Conservation (phyloP, 2,113 vertebrate genomes). For the Vanacampus margaritifer region DNA sequence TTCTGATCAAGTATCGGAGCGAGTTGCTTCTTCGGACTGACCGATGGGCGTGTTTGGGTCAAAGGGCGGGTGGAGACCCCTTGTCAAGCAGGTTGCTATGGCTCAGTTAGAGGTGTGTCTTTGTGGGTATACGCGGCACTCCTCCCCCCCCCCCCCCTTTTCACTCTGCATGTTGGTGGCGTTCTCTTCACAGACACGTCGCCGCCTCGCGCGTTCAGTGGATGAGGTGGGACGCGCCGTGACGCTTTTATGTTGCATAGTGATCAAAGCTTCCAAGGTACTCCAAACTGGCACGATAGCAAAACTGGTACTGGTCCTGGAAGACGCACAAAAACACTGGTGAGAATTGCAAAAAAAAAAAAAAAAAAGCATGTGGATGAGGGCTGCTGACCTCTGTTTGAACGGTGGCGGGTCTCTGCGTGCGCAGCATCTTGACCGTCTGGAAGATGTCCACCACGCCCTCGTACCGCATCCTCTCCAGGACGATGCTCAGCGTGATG, state of each 20-base stretch:
- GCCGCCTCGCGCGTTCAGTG: constrained; percentile 68
- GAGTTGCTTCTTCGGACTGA: constrained; percentile 64
- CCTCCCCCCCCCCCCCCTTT: constrained; percentile 15
- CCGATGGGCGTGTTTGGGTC: constrained; percentile 80
- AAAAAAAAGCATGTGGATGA: not conserved
- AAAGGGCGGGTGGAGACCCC: constrained; percentile 81
- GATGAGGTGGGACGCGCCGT: constrained; percentile 55
- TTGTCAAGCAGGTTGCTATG: constrained; percentile 88
- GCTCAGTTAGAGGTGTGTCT: constrained; percentile 95
- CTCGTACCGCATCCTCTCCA: constrained; percentile 99
- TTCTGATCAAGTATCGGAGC: constrained; percentile 61
- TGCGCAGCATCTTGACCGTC: constrained; percentile 98
- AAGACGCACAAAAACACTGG: constrained; percentile 28
- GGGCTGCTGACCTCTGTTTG: constrained; percentile 89
- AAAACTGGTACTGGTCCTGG: constrained; percentile 99
- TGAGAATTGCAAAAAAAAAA: not conserved
- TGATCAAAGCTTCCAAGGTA: constrained; percentile 99
- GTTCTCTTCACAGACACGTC: constrained; percentile 71
- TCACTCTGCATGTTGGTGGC: constrained; percentile 75
- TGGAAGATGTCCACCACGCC: constrained; percentile 99
- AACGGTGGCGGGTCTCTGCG: constrained; percentile 96
- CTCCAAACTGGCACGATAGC: constrained; percentile 95
- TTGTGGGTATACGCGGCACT: constrained; percentile 62
- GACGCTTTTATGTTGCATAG: constrained; percentile 96
- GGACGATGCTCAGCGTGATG: constrained; percentile 95